Percentiles rank a stretch among this genome's conserved stretches.
These are phyloP conservation scores for Cynoglossus semilaevis DNA, from an alignment of 2,113 vertebrate genomes.

Conservation along the genomic window DNA sequence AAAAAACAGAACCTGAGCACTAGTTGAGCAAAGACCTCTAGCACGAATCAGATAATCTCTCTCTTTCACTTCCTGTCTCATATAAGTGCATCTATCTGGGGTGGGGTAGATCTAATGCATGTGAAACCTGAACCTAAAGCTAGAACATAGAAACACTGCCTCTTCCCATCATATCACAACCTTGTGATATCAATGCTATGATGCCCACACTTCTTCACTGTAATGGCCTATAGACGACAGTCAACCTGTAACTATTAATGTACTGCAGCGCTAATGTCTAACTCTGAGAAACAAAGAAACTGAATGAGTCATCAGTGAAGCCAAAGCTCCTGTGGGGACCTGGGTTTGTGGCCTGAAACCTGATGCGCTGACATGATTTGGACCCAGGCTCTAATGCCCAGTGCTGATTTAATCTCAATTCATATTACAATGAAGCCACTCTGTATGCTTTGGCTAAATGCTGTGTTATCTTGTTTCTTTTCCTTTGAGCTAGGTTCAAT, in stretches of 20 bases:
- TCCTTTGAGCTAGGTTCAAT: too few species aligned
- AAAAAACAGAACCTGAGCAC: too few species aligned
- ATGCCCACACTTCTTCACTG: not conserved
- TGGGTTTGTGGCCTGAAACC: conserved; percentile 19
- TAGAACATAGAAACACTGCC: too few species aligned
- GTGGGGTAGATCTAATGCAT: too few species aligned
- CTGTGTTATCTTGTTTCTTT: conserved; percentile 9
- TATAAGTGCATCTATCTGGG: too few species aligned
- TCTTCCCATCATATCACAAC: too few species aligned
- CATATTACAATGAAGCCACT: conserved; percentile 11
- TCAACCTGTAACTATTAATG: not conserved
- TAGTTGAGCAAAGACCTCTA: too few species aligned
- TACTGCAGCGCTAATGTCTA: not conserved
- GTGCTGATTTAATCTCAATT: conserved; percentile 19
- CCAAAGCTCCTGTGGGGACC: conserved; percentile 6
- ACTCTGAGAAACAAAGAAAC: not conserved
- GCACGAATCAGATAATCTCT: too few species aligned
- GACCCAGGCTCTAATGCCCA: conserved; percentile 10
- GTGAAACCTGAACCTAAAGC: too few species aligned
- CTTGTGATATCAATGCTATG: not conserved
- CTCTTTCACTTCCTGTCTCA: too few species aligned
- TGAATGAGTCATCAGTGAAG: conserved; percentile 17
- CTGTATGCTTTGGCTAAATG: not conserved
- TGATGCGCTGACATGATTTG: conserved; percentile 27
- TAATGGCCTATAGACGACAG: not conserved